Evolutionary conservation across 2,888 invertebrate species (phyloP).

Genomic region (Drosophila lacicola): DNA sequence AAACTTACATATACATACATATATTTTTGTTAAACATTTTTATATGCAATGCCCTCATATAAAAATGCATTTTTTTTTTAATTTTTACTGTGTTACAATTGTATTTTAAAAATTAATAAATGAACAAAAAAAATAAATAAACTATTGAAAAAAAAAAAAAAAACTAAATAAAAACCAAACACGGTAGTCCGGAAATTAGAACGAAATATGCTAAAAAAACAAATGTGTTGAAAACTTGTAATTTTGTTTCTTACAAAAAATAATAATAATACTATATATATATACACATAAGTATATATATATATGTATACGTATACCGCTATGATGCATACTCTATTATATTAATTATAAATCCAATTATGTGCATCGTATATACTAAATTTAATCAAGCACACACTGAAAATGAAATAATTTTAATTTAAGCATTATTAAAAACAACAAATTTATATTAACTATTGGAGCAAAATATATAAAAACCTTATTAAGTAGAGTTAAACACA

Average conservation of each 20-base stretch:
- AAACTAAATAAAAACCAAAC: slow-evolving; percentile 15
- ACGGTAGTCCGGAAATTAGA: slow-evolving; percentile 4
- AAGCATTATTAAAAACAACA: slow-evolving; percentile 58
- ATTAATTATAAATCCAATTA: slow-evolving; percentile 68
- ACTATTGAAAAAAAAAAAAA: slow-evolving; percentile 21
- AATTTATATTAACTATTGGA: slow-evolving; percentile 66
- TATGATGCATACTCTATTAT: slow-evolving; percentile 48
- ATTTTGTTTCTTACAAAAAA: slow-evolving; percentile 67
- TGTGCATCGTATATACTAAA: slow-evolving; percentile 73
- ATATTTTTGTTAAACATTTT: slow-evolving; percentile 64
- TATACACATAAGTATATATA: slow-evolving; percentile 32
- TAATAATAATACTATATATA: slow-evolving; percentile 50
- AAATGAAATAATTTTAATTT: slow-evolving; percentile 50
- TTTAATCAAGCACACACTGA: slow-evolving; percentile 59
- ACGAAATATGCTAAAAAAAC: slow-evolving; percentile 11
- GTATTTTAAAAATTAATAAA: slow-evolving; percentile 62
- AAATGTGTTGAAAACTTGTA: slow-evolving; percentile 71
- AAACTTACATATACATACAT: slow-evolving; percentile 28
- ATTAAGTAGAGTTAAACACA: slow-evolving; percentile 64
- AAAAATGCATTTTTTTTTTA: slow-evolving; percentile 59
- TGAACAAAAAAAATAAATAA: slow-evolving; percentile 32
- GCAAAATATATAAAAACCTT: slow-evolving; percentile 56
- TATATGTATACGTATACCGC: slow-evolving; percentile 36
- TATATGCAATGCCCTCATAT: slow-evolving; percentile 53
- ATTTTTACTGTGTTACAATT: slow-evolving; percentile 74